Evolutionary conservation across 2,888 invertebrate genomes (phyloP), one percentile per base, ranked within the genome.

Genomic region (Cosmopolites sordidus): DNA sequence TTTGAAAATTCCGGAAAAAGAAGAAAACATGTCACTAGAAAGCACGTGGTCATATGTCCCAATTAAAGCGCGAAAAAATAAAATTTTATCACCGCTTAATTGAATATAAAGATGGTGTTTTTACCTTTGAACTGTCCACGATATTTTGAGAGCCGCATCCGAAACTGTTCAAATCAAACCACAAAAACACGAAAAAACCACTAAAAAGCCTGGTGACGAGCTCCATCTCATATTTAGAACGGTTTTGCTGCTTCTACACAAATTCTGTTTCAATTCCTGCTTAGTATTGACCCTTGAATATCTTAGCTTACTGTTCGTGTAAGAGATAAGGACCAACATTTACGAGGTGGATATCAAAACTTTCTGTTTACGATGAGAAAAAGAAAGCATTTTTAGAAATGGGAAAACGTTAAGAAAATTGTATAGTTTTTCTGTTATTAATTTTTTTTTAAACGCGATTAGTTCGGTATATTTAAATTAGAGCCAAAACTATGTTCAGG

Each of bases 231-330:
- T 62, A 63, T 65, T 60, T 63, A 43, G 66, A 68, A 66, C 69
- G 16, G 15, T 64, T 62, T 52, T 54, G 51, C 64, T 66, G 64
- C 60, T 67, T 64, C 63, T 66, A 65, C 59, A 64, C 57, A 64
- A 69, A 66, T 67, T 66, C 60, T 65, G 62, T 65, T 66, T 67
- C 66, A 66, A 67, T 67, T 70, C 67, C 67, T 70, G 64, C 61
- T 67, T 65, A 61, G 58, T 62, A 58, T 43, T 68, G 66, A 68
- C 68, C 68, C 66, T 59, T 68, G 66, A 68, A 50, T 56, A 56
- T 53, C 53, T 49, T 53, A 33, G 45, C 30, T 48, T 46, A 46
- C 42, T 54, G 29, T 47, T 56, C 45, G 40, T 48, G 27, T 51
- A 44, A 40, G 45, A 46, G 56, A 52, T 56, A 56, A 56, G 8